phyloP scores from a whole-genome alignment of 2,113 vertebrate species.

The Nothoprocta perdicaria region DNA sequence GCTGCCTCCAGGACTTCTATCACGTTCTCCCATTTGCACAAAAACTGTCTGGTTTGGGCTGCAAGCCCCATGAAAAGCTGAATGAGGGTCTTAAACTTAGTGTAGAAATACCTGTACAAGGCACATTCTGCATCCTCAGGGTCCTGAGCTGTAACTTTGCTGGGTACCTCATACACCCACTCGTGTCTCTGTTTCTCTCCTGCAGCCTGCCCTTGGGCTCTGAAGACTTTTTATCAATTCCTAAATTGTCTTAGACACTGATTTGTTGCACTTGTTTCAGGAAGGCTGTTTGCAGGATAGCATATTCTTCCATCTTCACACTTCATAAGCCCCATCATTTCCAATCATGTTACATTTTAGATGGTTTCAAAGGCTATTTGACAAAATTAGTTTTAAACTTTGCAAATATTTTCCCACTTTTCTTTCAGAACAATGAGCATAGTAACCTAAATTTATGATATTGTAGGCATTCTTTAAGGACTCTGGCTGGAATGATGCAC shows the following conservation, averaged over 20 bases:
- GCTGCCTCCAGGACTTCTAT: background rate
- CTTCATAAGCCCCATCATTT: background rate
- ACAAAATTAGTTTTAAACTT: background rate
- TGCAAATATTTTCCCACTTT: background rate
- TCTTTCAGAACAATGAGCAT: background rate
- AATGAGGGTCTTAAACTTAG: background rate
- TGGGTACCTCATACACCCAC: background rate
- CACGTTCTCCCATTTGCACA: background rate
- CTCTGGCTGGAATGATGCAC: background rate
- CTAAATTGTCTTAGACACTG: background rate
- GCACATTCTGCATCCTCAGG: background rate
- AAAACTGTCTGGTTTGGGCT: background rate
- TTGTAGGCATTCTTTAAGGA: background rate
- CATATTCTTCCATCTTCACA: background rate
- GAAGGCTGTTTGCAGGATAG: background rate
- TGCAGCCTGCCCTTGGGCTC: background rate
- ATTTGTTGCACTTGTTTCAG: background rate
- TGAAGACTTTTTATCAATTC: background rate
- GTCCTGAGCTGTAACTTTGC: background rate
- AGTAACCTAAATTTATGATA: background rate
- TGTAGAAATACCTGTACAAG: background rate
- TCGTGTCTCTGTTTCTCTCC: background rate
- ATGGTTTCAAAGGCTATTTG: background rate
- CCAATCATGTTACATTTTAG: background rate
- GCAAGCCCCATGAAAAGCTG: background rate